Evolutionary conservation across 2,113 vertebrate species (phyloP), one percentile per base, ranked within the genome.

Genomic region (Strix aluco): DNA sequence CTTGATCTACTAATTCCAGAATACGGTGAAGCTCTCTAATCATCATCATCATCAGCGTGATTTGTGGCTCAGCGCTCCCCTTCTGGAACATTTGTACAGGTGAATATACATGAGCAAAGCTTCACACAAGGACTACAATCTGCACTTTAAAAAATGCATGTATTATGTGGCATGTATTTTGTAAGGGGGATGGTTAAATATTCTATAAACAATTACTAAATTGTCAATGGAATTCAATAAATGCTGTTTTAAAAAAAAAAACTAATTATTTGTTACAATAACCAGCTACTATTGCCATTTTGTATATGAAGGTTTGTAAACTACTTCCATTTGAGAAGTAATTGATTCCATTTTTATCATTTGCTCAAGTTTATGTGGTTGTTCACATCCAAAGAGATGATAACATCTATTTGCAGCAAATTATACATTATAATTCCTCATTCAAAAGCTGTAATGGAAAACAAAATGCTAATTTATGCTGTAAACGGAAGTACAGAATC

Each of bases 391-490:
- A 98, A 97, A 98, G 96, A 98, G 97, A 98, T 98, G 98, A 98
- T 98, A 98, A 98, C 98, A 98, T 98, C 98, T 98, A 98, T 98
- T 98, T 98, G 98, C 97, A 97, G 97, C 98, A 98, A 98, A 98
- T 98, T 98, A 98, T 98, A 98, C 98, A 98, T 98, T 98, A 98
- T 98, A 98, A 98, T 98, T 98, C 97, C 97, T 98, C 97, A 98
- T 98, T 98, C 98, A 98, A 98, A 98, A 97, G 97, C 98, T 92
- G 95, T 98, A 98, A 97, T 98, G 94, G 98, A 98, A 98, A 98
- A 98, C 98, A 98, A 98, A 98, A 98, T 98, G 98, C 98, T 98
- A 98, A 98, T 98, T 98, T 98, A 97, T 98, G 98, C 97, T 98
- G 97, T 98, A 98, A 98, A 98, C 92, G 96, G 97, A 98, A 98